These are phyloP conservation scores for Calameuta pallipes DNA, from an alignment of 2,888 invertebrate species.

Conservation along the genomic window DNA sequence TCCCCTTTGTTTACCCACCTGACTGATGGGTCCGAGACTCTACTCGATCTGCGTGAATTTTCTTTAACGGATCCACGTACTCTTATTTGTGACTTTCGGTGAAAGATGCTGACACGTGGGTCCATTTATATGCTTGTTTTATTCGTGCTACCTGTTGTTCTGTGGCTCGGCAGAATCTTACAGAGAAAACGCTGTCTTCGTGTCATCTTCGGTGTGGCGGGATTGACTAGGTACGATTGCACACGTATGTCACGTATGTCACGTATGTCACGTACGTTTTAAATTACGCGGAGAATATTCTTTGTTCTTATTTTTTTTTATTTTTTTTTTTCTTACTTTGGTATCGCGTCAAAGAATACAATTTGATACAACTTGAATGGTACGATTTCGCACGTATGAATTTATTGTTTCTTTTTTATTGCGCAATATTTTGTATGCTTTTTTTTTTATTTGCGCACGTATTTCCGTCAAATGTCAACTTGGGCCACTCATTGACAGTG, in stretches of 20 bases:
- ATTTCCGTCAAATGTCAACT: neutral
- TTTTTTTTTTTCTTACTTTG: neutral
- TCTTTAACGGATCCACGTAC: conserved; percentile 10
- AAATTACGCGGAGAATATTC: neutral
- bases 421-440: neutral
- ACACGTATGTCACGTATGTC: neutral
- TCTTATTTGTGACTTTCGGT: neutral
- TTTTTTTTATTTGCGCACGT: too few relatives aligned
- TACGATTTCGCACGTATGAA: neutral
- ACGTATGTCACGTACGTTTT: neutral
- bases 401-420: neutral
- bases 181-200: conserved; percentile 29
- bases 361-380: too few relatives aligned
- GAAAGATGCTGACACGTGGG: conserved; percentile 34
- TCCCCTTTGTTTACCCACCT: neutral
- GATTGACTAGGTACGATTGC: conserved; percentile 36
- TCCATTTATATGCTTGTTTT: conserved; percentile 33
- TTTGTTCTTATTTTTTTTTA: neutral
- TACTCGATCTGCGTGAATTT: neutral
- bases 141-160: conserved; percentile 38
- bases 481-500: neutral
- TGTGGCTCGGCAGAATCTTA: conserved; percentile 37
- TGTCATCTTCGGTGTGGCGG: conserved; percentile 24
- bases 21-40: neutral
- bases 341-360: neutral